These are phyloP conservation scores for Crotalus helleri DNA, from an alignment of 2,113 vertebrate species.

Conservation along the genomic window DNA sequence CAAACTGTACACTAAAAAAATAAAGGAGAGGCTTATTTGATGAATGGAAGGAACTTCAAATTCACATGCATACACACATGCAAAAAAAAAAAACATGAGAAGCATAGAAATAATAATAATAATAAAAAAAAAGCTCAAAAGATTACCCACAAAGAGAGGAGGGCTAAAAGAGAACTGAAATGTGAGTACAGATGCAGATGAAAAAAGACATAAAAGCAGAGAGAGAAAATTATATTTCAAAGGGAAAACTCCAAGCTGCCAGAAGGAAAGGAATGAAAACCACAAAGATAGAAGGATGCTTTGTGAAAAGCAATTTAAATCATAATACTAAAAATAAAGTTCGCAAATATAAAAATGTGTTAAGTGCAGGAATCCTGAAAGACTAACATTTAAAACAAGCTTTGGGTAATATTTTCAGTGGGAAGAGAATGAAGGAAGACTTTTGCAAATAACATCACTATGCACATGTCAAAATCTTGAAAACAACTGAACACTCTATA, in stretches of 20 bases:
- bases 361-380: not conserved
- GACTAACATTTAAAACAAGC: not conserved
- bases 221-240: not conserved
- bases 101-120: not conserved
- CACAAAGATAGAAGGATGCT: not conserved
- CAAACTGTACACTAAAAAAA: conserved; percentile 15
- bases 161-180: not conserved
- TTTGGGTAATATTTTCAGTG: not conserved
- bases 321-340: not conserved
- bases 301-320: not conserved
- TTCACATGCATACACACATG: not conserved
- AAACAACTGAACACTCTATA: rapidly evolving
- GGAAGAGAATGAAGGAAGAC: too few relatives aligned
- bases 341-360: not conserved
- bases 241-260: not conserved
- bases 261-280: not conserved
- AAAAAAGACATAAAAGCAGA: not conserved
- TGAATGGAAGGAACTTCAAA: conserved; percentile 6
- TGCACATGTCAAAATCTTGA: not conserved
- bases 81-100: not conserved
- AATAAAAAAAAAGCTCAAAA: not conserved
- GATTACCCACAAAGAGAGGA: not conserved
- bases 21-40: not conserved
- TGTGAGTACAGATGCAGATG: not conserved
- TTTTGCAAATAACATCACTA: not conserved